Evolutionary conservation across 2,113 vertebrate species (phyloP), one percentile per base, ranked within the genome.

Genomic region (Strix uralensis): DNA sequence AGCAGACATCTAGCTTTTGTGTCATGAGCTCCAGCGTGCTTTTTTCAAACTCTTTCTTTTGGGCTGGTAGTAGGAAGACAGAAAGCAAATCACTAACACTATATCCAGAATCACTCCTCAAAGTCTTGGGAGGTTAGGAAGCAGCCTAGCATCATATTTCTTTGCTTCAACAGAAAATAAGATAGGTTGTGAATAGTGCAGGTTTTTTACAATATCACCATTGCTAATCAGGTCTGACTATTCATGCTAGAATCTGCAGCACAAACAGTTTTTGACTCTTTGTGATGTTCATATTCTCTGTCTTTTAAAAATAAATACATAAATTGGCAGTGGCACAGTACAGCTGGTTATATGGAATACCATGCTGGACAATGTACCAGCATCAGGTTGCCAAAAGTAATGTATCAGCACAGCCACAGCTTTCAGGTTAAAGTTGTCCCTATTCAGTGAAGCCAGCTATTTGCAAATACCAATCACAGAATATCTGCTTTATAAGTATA

Each of bases 281-380:
- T 86, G 69, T 40, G 14, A 55, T 74, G n/a, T 59, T 87, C n/a
- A 14, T 51, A 63, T 51, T 77, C 38, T 78, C 62, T 71, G 40
- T 40, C 49, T 90, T 95, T 90, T 67, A 82, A 81, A 95, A 95
- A 93, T 80, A 92, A 96, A 89, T 30, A 63, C 40, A 57, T 84
- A 67, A 89, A 77, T 47, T 96, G 91, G 78, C 91, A 96, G 52
- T 58, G 61, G 14, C 57, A 91, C 34, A 55, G 32, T 29, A 52
- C 91, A 95, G 86, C 81, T 95, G 94, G 52, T 49, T 80, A 15
- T 18, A 32, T 32, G 78, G 70, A 63, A 67, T 32, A 63, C 16
- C 2, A 3, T 32, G 47, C 62, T 75, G 90, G 81, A 89, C 86
- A 89, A 59, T 5, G 22, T 55, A 84, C 54, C 55, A 42, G 63